These are phyloP conservation scores for Heliconius sara DNA, from an alignment of 2,888 invertebrate species.

Conservation along the genomic window DNA sequence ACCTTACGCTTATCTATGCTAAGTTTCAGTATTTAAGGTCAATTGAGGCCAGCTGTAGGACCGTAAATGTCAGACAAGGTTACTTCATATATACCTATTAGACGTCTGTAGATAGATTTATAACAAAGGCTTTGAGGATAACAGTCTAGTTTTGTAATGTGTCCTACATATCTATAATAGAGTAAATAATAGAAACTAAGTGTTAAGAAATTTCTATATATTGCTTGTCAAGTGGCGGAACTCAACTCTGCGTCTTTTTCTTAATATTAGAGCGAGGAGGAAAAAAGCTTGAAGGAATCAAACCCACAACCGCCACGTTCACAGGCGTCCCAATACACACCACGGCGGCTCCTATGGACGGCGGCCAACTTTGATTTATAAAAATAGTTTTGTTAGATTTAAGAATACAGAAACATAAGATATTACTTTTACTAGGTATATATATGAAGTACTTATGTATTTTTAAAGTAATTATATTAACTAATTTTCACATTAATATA, in stretches of 20 bases:
- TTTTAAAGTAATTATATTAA: too few relatives aligned
- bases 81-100: conserved; percentile 14
- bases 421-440: too few relatives aligned
- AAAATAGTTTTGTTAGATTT: background rate
- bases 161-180: background rate
- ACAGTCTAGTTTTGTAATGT: background rate
- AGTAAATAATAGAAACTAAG: background rate
- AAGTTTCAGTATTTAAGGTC: conserved; percentile 51
- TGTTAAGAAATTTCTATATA: background rate
- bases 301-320: background rate
- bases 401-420: too few relatives aligned
- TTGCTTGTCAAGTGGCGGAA: too few relatives aligned
- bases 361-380: background rate
- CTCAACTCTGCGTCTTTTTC: too few relatives aligned
- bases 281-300: background rate
- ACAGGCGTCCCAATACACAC: background rate
- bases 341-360: background rate
- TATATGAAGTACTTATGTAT: too few relatives aligned
- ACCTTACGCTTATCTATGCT: conserved; percentile 49
- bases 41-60: conserved; percentile 50
- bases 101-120: conserved; percentile 16
- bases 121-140: conserved; percentile 16
- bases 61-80: conserved; percentile 51
- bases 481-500: too few relatives aligned
- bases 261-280: too few relatives aligned